phyloP scores from a whole-genome alignment of 2,113 vertebrate genomes.

The Verasper variegatus region DNA sequence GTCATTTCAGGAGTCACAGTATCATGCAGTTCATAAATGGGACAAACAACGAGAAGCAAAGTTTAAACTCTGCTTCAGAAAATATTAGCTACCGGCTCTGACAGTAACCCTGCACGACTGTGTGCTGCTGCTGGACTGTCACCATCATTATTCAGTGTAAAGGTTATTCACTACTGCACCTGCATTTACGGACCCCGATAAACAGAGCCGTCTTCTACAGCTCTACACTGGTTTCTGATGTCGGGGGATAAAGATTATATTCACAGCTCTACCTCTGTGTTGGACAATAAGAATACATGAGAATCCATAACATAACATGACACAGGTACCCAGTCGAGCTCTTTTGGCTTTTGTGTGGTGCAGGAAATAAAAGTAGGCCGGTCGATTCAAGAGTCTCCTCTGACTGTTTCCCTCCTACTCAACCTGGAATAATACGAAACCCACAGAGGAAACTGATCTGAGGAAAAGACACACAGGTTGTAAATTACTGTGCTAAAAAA shows the following conservation, averaged over 20 bases:
- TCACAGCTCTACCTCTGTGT: not conserved
- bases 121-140: constrained; percentile 11
- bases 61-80: constrained; percentile 34
- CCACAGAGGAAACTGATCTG: constrained; percentile 23
- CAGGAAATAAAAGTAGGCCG: constrained; percentile 60
- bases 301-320: constrained; percentile 24
- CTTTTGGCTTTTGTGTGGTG: constrained; percentile 33
- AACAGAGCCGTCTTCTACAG: not conserved
- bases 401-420: constrained; percentile 38
- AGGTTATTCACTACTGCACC: constrained; percentile 36
- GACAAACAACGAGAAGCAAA: constrained; percentile 12
- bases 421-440: constrained; percentile 32
- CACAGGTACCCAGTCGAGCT: constrained; percentile 6
- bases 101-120: constrained; percentile 22
- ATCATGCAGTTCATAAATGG: constrained; percentile 13
- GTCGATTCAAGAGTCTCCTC: constrained; percentile 52
- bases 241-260: not conserved
- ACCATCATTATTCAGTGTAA: constrained; percentile 27
- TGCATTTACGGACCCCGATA: constrained; percentile 19
- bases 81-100: not conserved
- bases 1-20: constrained; percentile 18
- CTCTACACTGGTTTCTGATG: not conserved
- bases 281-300: not conserved
- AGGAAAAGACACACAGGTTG: constrained; percentile 6
- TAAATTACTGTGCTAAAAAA: not conserved